Percentiles rank a stretch among this genome's conserved stretches.
phyloP scores from a whole-genome alignment of 2,113 vertebrate species.

The Hystrix brachyura region DNA sequence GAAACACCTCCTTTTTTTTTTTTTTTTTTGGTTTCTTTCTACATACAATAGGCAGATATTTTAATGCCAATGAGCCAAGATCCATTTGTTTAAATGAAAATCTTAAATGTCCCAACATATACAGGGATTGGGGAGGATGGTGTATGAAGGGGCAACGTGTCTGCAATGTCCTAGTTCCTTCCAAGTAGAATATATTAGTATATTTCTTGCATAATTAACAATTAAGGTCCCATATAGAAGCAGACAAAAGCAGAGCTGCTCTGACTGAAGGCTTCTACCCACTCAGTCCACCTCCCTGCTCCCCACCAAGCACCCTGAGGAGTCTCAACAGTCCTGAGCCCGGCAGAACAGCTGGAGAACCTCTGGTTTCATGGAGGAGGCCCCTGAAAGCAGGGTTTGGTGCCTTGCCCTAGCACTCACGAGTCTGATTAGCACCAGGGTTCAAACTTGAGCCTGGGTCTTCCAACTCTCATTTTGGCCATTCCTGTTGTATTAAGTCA shows the following conservation, averaged over 20 bases:
- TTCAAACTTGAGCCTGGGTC: not conserved
- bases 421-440: not conserved
- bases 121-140: not conserved
- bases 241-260: constrained; percentile 36
- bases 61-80: too few relatives aligned
- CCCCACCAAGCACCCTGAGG: not conserved
- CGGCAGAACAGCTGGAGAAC: not conserved
- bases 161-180: not conserved
- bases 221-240: not conserved
- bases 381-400: not conserved
- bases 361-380: not conserved
- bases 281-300: not conserved
- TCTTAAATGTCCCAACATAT: not conserved
- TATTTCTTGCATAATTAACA: constrained; percentile 35
- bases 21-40: too few relatives aligned
- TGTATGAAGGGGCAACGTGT: not conserved
- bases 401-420: not conserved
- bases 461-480: not conserved
- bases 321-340: not conserved
- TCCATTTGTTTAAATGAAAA: constrained; percentile 13
- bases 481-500: not conserved
- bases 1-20: not conserved
- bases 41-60: too few relatives aligned
- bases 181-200: not conserved
- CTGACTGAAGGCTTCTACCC: not conserved